Evolutionary conservation across 35 echinoderm and acorn worm genomes (phyloP), one percentile per base, ranked within the genome.

Genomic region (Lytechinus variegatus): DNA sequence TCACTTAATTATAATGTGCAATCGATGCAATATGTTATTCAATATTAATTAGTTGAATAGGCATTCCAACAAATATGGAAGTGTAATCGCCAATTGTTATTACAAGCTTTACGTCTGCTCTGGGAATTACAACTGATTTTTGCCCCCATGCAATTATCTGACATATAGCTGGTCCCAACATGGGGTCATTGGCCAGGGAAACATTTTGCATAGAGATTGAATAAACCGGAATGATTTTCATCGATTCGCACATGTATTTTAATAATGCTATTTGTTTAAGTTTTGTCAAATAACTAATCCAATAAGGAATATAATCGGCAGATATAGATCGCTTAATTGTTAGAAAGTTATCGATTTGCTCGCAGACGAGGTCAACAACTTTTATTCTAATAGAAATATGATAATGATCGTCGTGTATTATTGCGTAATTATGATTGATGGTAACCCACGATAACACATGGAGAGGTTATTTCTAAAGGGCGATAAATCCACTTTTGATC

Each of bases 41-140:
- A 53, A 53, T 89, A 52, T 89, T 6, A 89, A 89, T 89, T 89
- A 89, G 28, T 89, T 89, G 51, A 89, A 53, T 89, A 27, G 87
- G 6, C 28, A 89, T 29, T 29, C 87, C 5, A 89, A 89, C 28
- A 33, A 33, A 89, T 51, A 51, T 9, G 8, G 87, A 10, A 9
- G 87, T 52, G 87, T n/a, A 89, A 89, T 89, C 51, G 51, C 14
- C 87, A 52, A 33, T 51, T 89, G 28, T 89, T 89, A 89, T 51
- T 51, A 89, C 13, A 33, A 89, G 52, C 87, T 89, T 89, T 33
- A 71, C 24, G 61, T 71, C 61, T 71, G 61, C 16, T 71, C 61
- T 1, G 61, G 61, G 61, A 71, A 24, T 71, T 71, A 21, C 12
- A 21, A 21, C 1, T 71, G 14, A 71, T 71, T 24, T 71, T 71